These are phyloP conservation scores for Lates calcarifer DNA, from an alignment of 2,113 vertebrate species.

Conservation along the genomic window DNA sequence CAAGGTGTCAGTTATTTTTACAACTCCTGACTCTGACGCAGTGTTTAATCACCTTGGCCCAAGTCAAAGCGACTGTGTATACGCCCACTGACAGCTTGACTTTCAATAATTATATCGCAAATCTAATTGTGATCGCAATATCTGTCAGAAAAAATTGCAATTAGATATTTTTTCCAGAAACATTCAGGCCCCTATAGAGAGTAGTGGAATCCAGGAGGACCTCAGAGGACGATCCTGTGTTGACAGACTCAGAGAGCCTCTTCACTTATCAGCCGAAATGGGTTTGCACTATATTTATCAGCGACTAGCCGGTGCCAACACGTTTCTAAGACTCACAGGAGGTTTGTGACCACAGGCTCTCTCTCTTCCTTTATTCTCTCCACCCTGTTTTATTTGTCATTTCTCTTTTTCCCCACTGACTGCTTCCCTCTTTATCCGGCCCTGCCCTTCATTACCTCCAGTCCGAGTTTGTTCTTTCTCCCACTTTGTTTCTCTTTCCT, in stretches of 20 bases:
- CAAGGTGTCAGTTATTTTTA: too few relatives aligned
- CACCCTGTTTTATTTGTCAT: conserved; percentile 9
- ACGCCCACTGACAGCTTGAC: too few relatives aligned
- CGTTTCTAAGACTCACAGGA: conserved; percentile 2
- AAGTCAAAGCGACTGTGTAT: too few relatives aligned
- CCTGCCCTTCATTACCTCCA: neutral
- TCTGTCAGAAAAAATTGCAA: too few relatives aligned
- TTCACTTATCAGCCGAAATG: conserved; percentile 19
- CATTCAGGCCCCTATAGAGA: too few relatives aligned
- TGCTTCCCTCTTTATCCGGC: conserved; percentile 2
- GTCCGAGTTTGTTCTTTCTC: neutral
- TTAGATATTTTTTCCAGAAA: too few relatives aligned
- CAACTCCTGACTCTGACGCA: too few relatives aligned
- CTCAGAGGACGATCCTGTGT: too few relatives aligned
- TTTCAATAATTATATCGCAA: too few relatives aligned
- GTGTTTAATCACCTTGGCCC: too few relatives aligned
- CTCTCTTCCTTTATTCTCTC: conserved; percentile 2
- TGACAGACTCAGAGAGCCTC: conserved; percentile 13
- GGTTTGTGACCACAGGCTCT: neutral
- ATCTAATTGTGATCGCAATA: too few relatives aligned
- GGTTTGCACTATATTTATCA: conserved; percentile 14
- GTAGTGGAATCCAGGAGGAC: too few relatives aligned
- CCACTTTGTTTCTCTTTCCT: neutral
- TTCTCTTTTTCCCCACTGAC: neutral
- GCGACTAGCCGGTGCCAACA: neutral